These are phyloP conservation scores for Ceyx melanurus DNA, from an alignment of 2,113 vertebrate species.

Conservation along the genomic window DNA sequence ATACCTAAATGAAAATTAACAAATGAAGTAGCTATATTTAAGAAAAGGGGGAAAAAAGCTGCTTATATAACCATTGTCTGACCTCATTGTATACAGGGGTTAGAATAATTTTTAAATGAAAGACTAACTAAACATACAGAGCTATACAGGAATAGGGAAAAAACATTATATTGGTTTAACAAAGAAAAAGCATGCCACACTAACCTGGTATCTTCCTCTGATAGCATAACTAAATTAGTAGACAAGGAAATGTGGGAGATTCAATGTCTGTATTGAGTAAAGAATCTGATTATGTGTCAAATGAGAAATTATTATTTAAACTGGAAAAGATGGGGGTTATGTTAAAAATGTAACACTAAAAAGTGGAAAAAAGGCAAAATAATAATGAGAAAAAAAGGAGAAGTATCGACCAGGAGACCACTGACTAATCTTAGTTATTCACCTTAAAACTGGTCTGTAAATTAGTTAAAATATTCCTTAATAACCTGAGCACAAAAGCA, in stretches of 20 bases:
- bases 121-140: background rate
- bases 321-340: background rate
- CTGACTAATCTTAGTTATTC: background rate
- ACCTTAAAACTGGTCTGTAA: background rate
- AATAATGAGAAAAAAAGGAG: background rate
- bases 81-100: background rate
- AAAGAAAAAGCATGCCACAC: background rate
- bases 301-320: background rate
- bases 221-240: constrained; percentile 22
- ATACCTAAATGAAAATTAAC: background rate
- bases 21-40: background rate
- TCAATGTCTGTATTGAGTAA: background rate
- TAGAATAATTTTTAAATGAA: background rate
- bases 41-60: background rate
- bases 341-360: background rate
- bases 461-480: background rate
- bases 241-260: constrained; percentile 24
- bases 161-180: background rate
- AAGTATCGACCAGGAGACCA: background rate
- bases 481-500: background rate
- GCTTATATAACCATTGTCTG: background rate
- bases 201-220: background rate
- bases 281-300: background rate
- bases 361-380: background rate
- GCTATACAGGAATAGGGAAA: background rate